Evolutionary conservation across 2,113 vertebrate genomes (phyloP), one percentile per base, ranked within the genome.

Genomic region (Cairina moschata): DNA sequence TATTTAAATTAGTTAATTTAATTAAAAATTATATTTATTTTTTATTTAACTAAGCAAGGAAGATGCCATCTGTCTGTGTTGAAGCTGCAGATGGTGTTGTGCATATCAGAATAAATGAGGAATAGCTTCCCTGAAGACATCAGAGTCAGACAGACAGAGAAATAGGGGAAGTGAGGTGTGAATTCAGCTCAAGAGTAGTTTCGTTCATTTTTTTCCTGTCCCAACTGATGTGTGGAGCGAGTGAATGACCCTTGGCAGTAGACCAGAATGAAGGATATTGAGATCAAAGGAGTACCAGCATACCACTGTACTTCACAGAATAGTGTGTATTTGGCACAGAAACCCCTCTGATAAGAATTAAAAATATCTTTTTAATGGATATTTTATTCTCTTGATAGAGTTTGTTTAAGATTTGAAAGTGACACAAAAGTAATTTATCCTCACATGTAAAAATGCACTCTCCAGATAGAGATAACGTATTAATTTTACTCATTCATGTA

Each of bases 321-420:
- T 92, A 94, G 69, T 89, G 54, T 93, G 36, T 65, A 91, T 97
- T 95, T 97, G 96, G 96, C 96, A 93, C 72, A 93, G 63, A 96
- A 93, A 93, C 75, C 82, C 32, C 65, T 87, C 89, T 1, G 94
- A 97, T 97, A 97, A 97, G 91, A 63, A 94, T 96, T 95, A 89
- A 95, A 97, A 96, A 96, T 97, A 93, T 59, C 76, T 94, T 96
- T 96, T 96, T 94, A 97, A 96, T 97, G 84, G 79, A 85, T 95
- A 94, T 94, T 95, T 96, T 94, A 89, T 95, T 96, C 67, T 86
- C 78, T 86, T 91, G 91, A 97, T 91, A 94, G 68, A 93, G 32
- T 55, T 50, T 93, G 92, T 95, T 96, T 94, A 76, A 82, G 87
- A 92, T 95, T 92, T 91, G 36, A 93, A 97, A 96, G 95, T 92